phyloP scores from a whole-genome alignment of 2,888 invertebrate genomes.

The Theretra japonica region DNA sequence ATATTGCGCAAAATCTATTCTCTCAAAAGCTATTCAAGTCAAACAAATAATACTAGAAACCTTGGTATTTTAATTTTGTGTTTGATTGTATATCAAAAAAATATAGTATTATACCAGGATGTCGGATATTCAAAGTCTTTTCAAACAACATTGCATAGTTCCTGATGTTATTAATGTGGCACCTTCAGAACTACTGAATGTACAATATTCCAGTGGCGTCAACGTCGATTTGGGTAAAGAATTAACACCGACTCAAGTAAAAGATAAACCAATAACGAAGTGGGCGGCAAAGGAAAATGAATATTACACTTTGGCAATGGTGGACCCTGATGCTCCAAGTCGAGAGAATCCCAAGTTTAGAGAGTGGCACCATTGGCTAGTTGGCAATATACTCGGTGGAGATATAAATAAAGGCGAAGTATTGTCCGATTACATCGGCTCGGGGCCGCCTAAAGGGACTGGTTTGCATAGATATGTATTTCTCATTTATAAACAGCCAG shows the following conservation, averaged over 20 bases:
- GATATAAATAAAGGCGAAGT: constrained; percentile 86
- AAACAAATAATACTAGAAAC: neutral
- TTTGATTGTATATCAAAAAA: neutral
- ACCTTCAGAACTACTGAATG: constrained; percentile 80
- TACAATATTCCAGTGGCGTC: constrained; percentile 80
- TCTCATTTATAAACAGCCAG: constrained; percentile 86
- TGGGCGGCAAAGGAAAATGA: constrained; percentile 85
- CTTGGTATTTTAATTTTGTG: neutral
- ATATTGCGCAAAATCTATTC: neutral
- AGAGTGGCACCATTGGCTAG: constrained; percentile 92
- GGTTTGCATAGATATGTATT: constrained; percentile 90
- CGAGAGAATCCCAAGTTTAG: constrained; percentile 87
- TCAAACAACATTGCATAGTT: constrained; percentile 84
- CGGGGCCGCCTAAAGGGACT: constrained; percentile 89
- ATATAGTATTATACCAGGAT: constrained; percentile 42
- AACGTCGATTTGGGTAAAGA: constrained; percentile 86
- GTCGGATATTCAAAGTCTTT: constrained; percentile 62
- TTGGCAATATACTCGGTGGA: constrained; percentile 88
- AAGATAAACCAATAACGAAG: constrained; percentile 87
- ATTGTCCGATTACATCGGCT: constrained; percentile 86
- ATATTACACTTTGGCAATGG: constrained; percentile 87
- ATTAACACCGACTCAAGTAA: constrained; percentile 89
- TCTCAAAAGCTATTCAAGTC: neutral
- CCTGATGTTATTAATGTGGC: constrained; percentile 88
- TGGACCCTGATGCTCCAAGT: constrained; percentile 92